Evolutionary conservation across 2,797 vertebrate species (phyloP).

Genomic region (Cephalopachus bancanus): DNA sequence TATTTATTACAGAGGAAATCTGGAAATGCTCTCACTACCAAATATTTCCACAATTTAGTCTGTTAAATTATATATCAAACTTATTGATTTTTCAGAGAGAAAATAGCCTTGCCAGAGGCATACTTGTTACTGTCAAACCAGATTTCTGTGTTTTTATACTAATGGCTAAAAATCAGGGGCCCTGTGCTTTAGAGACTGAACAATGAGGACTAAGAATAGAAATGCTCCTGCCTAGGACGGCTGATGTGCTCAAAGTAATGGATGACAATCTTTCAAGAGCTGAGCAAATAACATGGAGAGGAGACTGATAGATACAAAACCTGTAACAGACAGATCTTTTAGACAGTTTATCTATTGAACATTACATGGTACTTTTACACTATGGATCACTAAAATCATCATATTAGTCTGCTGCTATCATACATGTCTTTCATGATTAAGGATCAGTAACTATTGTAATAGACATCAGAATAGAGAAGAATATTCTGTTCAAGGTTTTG

Average conservation of each 20-base stretch:
- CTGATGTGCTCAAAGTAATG: background rate
- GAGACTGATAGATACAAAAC: background rate
- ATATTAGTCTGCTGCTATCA: constrained; percentile 26
- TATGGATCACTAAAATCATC: constrained; percentile 38
- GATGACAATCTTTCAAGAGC: constrained; percentile 46
- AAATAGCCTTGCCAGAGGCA: constrained; percentile 44
- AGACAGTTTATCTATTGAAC: constrained; percentile 34
- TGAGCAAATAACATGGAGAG: background rate
- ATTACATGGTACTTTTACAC: background rate
- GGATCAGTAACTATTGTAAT: constrained; percentile 14
- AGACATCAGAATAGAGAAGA: constrained; percentile 38
- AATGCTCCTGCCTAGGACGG: background rate
- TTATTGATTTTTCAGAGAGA: constrained; percentile 41
- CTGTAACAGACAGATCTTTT: background rate
- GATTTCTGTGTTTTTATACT: constrained; percentile 67
- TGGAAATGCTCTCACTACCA: background rate
- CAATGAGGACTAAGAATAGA: background rate
- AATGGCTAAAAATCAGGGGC: constrained; percentile 50
- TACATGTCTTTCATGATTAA: constrained; percentile 64
- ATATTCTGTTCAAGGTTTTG: constrained; percentile 63
- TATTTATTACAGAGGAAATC: background rate
- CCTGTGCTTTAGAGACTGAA: constrained; percentile 32
- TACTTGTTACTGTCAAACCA: background rate
- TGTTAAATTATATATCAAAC: constrained; percentile 66
- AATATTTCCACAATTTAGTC: constrained; percentile 7